Evolutionary conservation across 2,888 invertebrate species (phyloP).

Genomic region (Sphaeridia pumilis): DNA sequence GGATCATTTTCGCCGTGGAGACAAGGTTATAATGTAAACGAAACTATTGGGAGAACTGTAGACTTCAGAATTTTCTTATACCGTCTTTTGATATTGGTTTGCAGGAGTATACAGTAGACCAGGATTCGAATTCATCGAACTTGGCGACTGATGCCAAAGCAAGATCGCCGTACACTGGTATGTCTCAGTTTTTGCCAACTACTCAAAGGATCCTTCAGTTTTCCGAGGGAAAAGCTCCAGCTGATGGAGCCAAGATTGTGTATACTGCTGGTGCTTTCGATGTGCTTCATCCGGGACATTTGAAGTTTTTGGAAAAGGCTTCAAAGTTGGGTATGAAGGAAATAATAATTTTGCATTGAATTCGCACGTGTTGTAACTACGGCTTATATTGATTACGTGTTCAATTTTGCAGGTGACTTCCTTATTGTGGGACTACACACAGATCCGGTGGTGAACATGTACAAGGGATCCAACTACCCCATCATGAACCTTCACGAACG

Average conservation of each 20-base stretch:
- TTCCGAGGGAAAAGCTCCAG: slow-evolving; percentile 72
- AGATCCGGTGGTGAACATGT: slow-evolving; percentile 80
- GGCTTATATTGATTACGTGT: too few species aligned
- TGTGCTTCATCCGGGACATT: slow-evolving; percentile 93
- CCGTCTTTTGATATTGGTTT: not conserved
- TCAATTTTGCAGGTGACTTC: slow-evolving; percentile 61
- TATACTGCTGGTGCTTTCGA: slow-evolving; percentile 98
- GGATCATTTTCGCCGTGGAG: slow-evolving; percentile 45
- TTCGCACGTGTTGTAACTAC: too few species aligned
- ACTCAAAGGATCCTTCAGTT: slow-evolving; percentile 90
- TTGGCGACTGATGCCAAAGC: slow-evolving; percentile 57
- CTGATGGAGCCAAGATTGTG: slow-evolving; percentile 53
- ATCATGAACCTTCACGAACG: slow-evolving; percentile 99
- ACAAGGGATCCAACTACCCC: slow-evolving; percentile 90
- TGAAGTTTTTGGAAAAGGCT: slow-evolving; percentile 89
- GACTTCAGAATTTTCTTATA: not conserved
- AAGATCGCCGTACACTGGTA: slow-evolving; percentile 93
- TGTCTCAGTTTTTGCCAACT: slow-evolving; percentile 93
- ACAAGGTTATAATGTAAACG: slow-evolving; percentile 6
- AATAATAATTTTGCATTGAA: not conserved
- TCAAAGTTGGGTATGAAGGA: slow-evolving; percentile 58
- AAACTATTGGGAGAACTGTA: too few species aligned
- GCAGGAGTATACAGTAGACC: slow-evolving; percentile 17
- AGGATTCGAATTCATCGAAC: slow-evolving; percentile 14
- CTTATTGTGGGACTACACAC: slow-evolving; percentile 72